Conservation (phyloP, 2,888 invertebrate species). For the Dascillus cervinus region DNA sequence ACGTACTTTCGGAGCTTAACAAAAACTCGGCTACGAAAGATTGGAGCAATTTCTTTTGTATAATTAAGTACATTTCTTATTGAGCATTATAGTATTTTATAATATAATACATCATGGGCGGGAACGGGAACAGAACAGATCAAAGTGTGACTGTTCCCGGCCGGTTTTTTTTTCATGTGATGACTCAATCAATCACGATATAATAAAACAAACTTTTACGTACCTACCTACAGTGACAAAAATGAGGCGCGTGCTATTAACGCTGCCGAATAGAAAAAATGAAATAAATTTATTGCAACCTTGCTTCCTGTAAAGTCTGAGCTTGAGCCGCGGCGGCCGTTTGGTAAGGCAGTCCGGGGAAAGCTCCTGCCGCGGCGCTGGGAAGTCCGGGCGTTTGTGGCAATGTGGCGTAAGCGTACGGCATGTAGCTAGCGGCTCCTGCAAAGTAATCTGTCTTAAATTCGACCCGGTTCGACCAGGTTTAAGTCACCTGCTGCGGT, state of each 20-base stretch:
- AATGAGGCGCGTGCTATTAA: conserved; percentile 9
- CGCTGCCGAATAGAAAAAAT: too few species aligned
- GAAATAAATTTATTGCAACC: conserved; percentile 70
- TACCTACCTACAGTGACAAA: too few species aligned
- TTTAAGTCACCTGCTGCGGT: conserved; percentile 63
- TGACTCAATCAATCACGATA: too few species aligned
- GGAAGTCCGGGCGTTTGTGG: conserved; percentile 54
- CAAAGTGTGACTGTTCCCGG: conserved; percentile 9
- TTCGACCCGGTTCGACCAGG: too few species aligned
- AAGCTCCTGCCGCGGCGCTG: conserved; percentile 46
- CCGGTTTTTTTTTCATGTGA: too few species aligned
- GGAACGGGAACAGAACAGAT: conserved; percentile 9
- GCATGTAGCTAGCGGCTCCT: conserved; percentile 60
- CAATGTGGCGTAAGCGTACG: conserved; percentile 63
- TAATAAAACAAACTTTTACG: too few species aligned
- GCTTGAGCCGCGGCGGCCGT: conserved; percentile 52
- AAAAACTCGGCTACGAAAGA: too few species aligned
- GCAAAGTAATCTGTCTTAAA: conserved; percentile 11
- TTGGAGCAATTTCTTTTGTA: too few species aligned
- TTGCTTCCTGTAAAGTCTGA: conserved; percentile 66
- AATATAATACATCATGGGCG: too few species aligned
- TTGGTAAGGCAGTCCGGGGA: conserved; percentile 58
- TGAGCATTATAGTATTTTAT: too few species aligned
- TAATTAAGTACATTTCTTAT: too few species aligned
- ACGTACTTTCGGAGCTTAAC: too few species aligned